Evolutionary conservation across 2,113 vertebrate species (phyloP), one percentile per base, ranked within the genome.

Genomic region (Aix galericulata): DNA sequence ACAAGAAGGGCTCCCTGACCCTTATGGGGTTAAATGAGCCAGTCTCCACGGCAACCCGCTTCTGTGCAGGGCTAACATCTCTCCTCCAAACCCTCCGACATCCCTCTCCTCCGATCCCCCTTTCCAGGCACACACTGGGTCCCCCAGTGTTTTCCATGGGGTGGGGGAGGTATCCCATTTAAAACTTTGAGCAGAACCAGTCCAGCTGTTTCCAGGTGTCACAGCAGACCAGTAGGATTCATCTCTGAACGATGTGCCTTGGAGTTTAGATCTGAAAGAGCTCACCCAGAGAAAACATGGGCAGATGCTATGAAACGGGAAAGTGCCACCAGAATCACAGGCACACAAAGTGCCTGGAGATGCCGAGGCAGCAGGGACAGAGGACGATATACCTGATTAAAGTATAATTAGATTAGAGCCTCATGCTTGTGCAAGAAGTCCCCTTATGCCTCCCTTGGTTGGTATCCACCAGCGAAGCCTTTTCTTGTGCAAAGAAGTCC

Each of bases 41-140:
- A 5, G 56, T 96, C 46, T 83, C 94, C 95, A 94, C 92, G 91
- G 94, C 91, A 96, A 95, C 92, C 62, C 3, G 79, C 82, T 93
- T 66, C 85, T 85, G 53, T 4, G 67, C 53, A 91, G 84, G 77
- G 60, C 83, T 91, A 74, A 4, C 5, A 16, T 55, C 25, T 72
- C 86, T 86, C 42, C 91, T 86, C 86, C 86, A 56, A 93, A 80
- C 32, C 82, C 46, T 83, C 91, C 81, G 12, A 40, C 46, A 31
- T 74, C 91, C 90, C 66, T 86, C 53, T 18, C 2, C 4, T 52
- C 86, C 26, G 5, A 29, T 44, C 50, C 40, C 40, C 40, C 55
- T 48, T 48, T 48, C 10, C 46, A 48, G 20, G 46, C 20, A 48
- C 46, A 48, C 46, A 3, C 46, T 48, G 46, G 46, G 46, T 40